Conservation (phyloP, 2,113 vertebrate genomes). For the Ammodytes dubius region DNA sequence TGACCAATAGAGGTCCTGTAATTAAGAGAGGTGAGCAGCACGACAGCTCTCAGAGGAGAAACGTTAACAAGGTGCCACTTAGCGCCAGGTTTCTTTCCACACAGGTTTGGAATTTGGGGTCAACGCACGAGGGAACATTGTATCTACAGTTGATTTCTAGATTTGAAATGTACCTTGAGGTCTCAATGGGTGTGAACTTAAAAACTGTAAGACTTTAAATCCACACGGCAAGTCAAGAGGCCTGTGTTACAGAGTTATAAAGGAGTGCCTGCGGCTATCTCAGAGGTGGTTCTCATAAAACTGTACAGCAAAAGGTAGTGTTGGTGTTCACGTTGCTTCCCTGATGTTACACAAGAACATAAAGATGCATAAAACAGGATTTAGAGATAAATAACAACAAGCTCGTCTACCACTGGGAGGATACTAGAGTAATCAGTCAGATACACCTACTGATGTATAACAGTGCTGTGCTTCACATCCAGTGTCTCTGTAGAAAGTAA, state of each 20-base stretch:
- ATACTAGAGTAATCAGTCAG: conserved; percentile 1
- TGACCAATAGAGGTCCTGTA: conserved; percentile 79
- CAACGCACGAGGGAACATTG: not conserved
- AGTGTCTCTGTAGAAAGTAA: not conserved
- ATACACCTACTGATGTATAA: conserved; percentile 14
- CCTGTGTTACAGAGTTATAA: conserved; percentile 22
- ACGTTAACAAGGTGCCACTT: conserved; percentile 69
- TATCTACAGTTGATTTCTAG: conserved; percentile 21
- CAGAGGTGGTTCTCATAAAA: conserved; percentile 14
- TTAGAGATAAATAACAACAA: conserved; percentile 1
- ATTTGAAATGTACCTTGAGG: conserved; percentile 20
- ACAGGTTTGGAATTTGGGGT: conserved; percentile 49
- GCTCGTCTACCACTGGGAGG: not conserved
- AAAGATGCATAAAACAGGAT: not conserved
- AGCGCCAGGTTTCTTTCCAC: conserved; percentile 21
- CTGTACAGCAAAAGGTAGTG: not conserved
- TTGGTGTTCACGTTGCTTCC: not conserved
- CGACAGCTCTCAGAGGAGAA: conserved; percentile 34
- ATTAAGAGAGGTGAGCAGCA: conserved; percentile 72
- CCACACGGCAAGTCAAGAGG: conserved; percentile 4
- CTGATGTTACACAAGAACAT: conserved; percentile 8
- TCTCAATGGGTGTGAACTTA: conserved; percentile 22
- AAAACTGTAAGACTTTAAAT: conserved; percentile 33
- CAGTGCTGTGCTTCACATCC: conserved; percentile 3
- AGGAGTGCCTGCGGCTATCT: not conserved